Evolutionary conservation across 2,113 vertebrate species (phyloP).

Genomic region (Alligator sinensis): DNA sequence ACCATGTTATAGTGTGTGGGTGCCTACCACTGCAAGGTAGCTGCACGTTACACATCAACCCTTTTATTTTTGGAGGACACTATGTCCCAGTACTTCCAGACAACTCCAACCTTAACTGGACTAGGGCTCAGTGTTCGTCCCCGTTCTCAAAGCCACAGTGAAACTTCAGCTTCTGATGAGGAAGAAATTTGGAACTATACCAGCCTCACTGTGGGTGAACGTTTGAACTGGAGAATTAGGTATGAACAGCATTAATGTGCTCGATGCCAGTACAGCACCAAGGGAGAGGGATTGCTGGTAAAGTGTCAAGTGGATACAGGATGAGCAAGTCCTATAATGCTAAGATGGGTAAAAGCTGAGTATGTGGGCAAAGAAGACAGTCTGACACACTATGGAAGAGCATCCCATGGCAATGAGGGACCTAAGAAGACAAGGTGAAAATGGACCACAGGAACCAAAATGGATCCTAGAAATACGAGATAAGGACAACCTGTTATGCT

Average conservation of each 20-base stretch:
- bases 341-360: not conserved
- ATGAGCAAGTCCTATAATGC: not conserved
- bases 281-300: not conserved
- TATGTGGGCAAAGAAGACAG: not conserved
- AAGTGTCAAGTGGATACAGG: not conserved
- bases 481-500: not conserved
- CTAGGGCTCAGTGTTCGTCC: not conserved
- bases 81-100: not conserved
- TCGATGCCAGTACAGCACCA: not conserved
- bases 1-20: not conserved
- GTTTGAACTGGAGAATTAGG: not conserved
- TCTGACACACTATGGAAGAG: not conserved
- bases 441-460: not conserved
- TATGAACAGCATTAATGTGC: not conserved
- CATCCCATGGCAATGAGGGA: not conserved
- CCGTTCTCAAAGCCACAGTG: not conserved
- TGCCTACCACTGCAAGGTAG: not conserved
- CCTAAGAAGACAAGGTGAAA: not conserved
- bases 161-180: not conserved
- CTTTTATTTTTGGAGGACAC: not conserved
- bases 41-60: not conserved
- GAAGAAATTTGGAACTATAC: not conserved
- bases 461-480: not conserved
- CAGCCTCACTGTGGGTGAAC: not conserved
- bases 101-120: not conserved